Conservation (phyloP, 1,140 invertebrate species). For the Eumeta japonica region DNA sequence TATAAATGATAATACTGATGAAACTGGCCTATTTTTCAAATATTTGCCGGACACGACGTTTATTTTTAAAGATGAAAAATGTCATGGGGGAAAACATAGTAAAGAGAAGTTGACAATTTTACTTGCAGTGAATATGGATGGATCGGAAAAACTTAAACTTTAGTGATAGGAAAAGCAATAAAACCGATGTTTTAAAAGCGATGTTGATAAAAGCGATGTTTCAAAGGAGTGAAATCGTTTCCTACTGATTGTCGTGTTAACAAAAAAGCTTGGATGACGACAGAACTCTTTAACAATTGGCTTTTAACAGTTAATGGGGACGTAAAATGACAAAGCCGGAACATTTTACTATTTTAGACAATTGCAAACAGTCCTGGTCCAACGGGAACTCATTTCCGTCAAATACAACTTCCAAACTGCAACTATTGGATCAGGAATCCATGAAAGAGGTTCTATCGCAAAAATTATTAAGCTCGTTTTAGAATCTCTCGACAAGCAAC, state of each 20-base stretch:
- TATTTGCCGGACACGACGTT: too few relatives aligned
- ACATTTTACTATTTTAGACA: conserved; percentile 13
- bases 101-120: conserved; percentile 9
- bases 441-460: conserved; percentile 11
- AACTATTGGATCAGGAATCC: conserved; percentile 13
- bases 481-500: too few relatives aligned
- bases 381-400: too few relatives aligned
- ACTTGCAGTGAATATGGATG: conserved; percentile 7
- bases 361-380: conserved; percentile 13
- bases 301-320: conserved; percentile 12
- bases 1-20: too few relatives aligned
- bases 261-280: conserved; percentile 49
- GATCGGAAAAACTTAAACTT: conserved; percentile 6
- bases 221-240: conserved; percentile 33
- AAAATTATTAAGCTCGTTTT: conserved; percentile 10
- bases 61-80: conserved; percentile 15
- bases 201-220: too few relatives aligned
- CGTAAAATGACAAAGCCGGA: conserved; percentile 6
- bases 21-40: too few relatives aligned
- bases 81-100: conserved; percentile 10
- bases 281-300: too few relatives aligned
- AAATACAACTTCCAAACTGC: too few relatives aligned
- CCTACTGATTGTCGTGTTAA: conserved; percentile 37
- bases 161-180: conserved; percentile 48
- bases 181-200: too few relatives aligned